Percentiles rank a stretch among this genome's conserved stretches.
Conservation (phyloP, 2,797 vertebrate genomes). For the Gymnoscopelus braueri region DNA sequence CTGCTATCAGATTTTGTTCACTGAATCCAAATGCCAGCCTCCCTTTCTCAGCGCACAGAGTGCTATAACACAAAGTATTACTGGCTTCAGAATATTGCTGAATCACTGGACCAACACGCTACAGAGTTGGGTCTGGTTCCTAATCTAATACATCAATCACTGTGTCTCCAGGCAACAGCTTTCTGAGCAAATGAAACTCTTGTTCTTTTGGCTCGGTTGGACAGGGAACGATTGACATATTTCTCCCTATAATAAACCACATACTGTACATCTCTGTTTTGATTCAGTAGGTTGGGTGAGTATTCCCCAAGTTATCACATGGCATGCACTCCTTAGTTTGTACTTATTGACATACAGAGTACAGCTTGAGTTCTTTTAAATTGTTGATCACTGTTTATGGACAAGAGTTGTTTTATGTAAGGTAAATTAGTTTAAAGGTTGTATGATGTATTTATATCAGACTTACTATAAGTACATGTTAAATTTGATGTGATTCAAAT, state of each 20-base stretch:
- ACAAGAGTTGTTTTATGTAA: no score
- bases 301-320: no score
- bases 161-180: conserved; percentile 63
- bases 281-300: not conserved
- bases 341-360: no score
- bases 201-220: conserved; percentile 43
- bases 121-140: conserved; percentile 48
- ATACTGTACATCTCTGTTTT: conserved; percentile 17
- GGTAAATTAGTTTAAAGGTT: no score
- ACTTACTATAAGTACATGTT: no score
- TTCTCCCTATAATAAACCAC: conserved; percentile 46
- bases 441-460: no score
- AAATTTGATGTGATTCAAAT: no score
- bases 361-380: no score
- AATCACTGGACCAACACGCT: conserved; percentile 59
- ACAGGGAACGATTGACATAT: conserved; percentile 34
- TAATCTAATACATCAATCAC: conserved; percentile 67
- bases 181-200: conserved; percentile 65
- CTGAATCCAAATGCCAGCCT: conserved; percentile 59
- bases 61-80: conserved; percentile 35
- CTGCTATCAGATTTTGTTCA: conserved; percentile 40
- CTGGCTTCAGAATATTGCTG: conserved; percentile 64
- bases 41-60: conserved; percentile 45
- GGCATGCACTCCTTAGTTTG: no score
- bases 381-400: no score